Evolutionary conservation across 2,113 vertebrate species (phyloP).

Genomic region (Calidris pugnax): DNA sequence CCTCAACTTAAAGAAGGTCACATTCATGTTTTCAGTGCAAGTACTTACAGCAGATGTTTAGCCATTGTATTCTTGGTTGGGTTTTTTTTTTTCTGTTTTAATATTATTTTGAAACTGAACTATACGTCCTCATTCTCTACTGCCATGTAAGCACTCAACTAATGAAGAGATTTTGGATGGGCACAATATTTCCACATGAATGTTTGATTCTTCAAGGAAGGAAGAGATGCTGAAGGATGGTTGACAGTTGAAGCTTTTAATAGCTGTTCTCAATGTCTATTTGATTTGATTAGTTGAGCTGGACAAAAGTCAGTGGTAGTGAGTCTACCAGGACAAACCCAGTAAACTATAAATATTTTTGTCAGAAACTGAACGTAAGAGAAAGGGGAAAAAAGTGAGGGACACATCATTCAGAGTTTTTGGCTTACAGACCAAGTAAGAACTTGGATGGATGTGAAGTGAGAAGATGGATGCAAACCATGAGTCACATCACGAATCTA

Average conservation of each 20-base stretch:
- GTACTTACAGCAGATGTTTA: not conserved
- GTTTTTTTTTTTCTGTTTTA: not conserved
- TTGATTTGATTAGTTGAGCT: not conserved
- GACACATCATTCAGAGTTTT: not conserved
- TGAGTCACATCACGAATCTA: not conserved
- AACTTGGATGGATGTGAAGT: not conserved
- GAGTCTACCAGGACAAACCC: not conserved
- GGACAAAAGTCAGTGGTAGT: not conserved
- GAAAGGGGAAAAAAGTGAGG: not conserved
- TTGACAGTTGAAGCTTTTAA: not conserved
- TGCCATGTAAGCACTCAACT: not conserved
- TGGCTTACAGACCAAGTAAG: not conserved
- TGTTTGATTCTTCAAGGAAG: not conserved
- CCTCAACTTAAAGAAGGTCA: not conserved
- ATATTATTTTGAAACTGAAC: not conserved
- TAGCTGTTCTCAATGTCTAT: not conserved
- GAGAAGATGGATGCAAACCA: not conserved
- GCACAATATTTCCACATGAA: not conserved
- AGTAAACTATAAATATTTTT: not conserved
- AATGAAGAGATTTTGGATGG: not conserved
- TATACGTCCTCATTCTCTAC: not conserved
- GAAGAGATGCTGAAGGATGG: not conserved
- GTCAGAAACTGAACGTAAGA: not conserved
- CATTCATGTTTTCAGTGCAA: not conserved
- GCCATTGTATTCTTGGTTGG: not conserved